These are phyloP conservation scores for Druceiella hillmani DNA, from an alignment of 2,888 invertebrate species.

Conservation along the genomic window DNA sequence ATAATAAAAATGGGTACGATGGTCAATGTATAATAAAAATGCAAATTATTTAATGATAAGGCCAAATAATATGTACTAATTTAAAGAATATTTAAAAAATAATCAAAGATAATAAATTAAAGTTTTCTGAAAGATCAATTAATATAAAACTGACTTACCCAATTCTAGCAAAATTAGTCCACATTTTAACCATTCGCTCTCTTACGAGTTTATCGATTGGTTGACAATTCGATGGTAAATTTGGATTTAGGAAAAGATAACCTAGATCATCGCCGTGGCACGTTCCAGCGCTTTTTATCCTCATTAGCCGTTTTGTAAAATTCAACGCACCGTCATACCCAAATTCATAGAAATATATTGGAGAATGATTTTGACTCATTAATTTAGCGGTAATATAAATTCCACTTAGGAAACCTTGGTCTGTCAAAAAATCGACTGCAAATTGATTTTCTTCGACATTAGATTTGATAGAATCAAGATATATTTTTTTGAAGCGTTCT, in stretches of 20 bases:
- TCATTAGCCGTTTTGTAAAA: slow-evolving; percentile 40
- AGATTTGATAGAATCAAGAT: slow-evolving; percentile 37
- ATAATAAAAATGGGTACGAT: too few relatives aligned
- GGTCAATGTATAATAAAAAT: too few relatives aligned
- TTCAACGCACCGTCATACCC: slow-evolving; percentile 52
- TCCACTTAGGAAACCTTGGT: slow-evolving; percentile 43
- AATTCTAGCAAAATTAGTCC: slow-evolving; percentile 60
- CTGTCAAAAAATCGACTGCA: slow-evolving; percentile 45
- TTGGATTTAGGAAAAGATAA: too few relatives aligned
- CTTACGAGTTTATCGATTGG: slow-evolving; percentile 36
- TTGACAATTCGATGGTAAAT: slow-evolving; percentile 28
- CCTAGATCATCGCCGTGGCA: slow-evolving; percentile 58
- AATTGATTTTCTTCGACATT: slow-evolving; percentile 35
- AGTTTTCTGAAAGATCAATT: too few relatives aligned
- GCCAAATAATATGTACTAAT: too few relatives aligned
- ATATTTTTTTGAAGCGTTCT: slow-evolving; percentile 35
- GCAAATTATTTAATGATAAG: too few relatives aligned
- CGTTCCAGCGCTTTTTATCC: slow-evolving; percentile 44
- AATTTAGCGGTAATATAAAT: slow-evolving; percentile 33
- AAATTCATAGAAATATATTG: slow-evolving; percentile 55
- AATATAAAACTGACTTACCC: slow-evolving; percentile 33
- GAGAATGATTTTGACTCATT: slow-evolving; percentile 35
- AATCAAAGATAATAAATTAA: too few relatives aligned
- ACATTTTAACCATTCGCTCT: slow-evolving; percentile 45
- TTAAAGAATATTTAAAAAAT: too few relatives aligned